A percentile compares a stretch with the other conserved stretches of the same genome.
Conservation (phyloP, 2,113 vertebrate genomes). For the Notothenia rossii region DNA sequence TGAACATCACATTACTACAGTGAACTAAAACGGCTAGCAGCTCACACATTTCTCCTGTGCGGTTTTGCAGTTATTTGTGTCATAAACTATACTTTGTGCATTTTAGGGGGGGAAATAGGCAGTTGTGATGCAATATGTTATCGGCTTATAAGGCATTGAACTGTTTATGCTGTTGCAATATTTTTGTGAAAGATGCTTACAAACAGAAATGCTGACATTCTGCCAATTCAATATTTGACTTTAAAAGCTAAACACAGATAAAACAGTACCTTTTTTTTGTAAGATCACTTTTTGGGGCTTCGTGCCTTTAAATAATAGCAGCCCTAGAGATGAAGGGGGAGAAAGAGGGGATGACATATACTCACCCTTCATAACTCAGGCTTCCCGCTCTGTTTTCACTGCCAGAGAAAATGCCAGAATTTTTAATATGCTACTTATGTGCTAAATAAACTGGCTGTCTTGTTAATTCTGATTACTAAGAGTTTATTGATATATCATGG, state of each 20-base stretch:
- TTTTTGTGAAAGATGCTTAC: conserved; percentile 48
- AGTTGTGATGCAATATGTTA: conserved; percentile 53
- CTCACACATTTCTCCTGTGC: conserved; percentile 51
- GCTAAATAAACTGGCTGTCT: conserved; percentile 42
- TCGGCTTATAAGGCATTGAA: conserved; percentile 36
- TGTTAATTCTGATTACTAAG: conserved; percentile 60
- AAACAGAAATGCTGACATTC: conserved; percentile 34
- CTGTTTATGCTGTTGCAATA: conserved; percentile 37
- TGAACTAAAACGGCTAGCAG: conserved; percentile 51
- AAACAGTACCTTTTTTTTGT: background rate
- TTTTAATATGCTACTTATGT: background rate
- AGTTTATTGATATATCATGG: conserved; percentile 64
- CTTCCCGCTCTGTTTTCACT: background rate
- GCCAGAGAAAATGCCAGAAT: conserved; percentile 17
- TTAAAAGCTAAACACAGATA: conserved; percentile 16
- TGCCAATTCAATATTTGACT: conserved; percentile 33
- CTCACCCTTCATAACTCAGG: no score
- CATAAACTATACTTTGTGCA: conserved; percentile 51
- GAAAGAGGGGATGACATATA: no score
- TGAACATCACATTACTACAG: conserved; percentile 76
- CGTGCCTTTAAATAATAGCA: no score
- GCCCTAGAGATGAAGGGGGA: no score
- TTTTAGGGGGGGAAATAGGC: conserved; percentile 30
- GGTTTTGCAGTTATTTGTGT: conserved; percentile 53
- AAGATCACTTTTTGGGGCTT: no score